Base-by-base conservation (phyloP, 1,140 invertebrate genomes). In the Neuroterus valhalla region DNA sequence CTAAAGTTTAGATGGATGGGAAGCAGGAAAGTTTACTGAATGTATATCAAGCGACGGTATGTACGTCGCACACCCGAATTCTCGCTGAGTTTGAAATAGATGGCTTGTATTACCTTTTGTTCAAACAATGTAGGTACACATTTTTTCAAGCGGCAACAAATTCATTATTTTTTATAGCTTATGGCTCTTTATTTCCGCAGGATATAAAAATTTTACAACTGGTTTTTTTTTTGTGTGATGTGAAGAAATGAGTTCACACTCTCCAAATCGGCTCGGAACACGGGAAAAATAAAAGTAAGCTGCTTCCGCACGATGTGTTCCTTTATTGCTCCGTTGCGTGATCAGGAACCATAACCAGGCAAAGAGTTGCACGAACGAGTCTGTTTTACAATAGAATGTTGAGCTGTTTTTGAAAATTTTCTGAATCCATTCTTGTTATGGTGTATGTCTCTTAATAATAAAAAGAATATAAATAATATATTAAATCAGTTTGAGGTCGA, bases 251-350 rank as follows among this genome's bases (percentile, higher is more conserved):
- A 62, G 55, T 62, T 62, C 26, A 62, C 55, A 31, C 55, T 62
- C 23, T 62, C 23, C 55, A 62, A 62, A 62, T 62, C 55, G 55
- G 55, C 21, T 62, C 26, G 14, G 55, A 62, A 31, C 55, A 62
- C 55, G 55, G 23, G 55, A 62, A 23, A 62, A 62, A 62, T 62
- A 62, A 62, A 62, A 62, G 26, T 62, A 38, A 62, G 55, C n/a
- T 26, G 55, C 26, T 62, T 62, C 55, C 55, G 31, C 23, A 62
- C 55, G 55, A 62, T 62, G 55, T 62, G 55, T 62, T 62, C 55
- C 23, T 62, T 62, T 38, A 62, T 62, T 62, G 31, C 55, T 62
- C 31, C 31, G 26, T 62, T 62, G 55, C 55, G 55, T 62, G 55
- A 62, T 62, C 55, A n/a, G 55, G 31, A 23, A n/a, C n/a, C 31